Evolutionary conservation across 1,140 invertebrate species (phyloP), one percentile per base, ranked within the genome.

Genomic region (Acromyrmex heyeri): DNA sequence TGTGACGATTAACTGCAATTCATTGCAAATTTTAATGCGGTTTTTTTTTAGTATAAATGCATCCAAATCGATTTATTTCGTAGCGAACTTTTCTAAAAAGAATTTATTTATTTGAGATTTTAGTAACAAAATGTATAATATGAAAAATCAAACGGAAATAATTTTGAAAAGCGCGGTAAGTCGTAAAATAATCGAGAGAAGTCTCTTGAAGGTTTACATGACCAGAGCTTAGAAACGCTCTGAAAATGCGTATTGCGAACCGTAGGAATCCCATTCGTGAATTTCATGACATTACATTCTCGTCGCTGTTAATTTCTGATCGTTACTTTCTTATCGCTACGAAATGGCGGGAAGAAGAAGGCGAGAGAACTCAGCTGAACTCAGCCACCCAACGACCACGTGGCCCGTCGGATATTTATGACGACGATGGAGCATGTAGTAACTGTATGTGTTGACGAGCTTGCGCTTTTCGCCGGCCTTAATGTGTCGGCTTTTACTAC

Each of bases 391-490:
- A 59, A 72, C 65, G 53, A 48, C 53, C 79, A 82, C 79, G 79
- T 82, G 79, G 78, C 34, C 34, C 16, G 50, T 82, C 67, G 79
- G 65, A 30, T 82, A 82, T 82, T 82, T 82, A 73, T 82, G 79
- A 73, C 79, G 38, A 73, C 38, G 79, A 21, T 18, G 53, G 21
- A 16, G 53, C 53, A 55, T 82, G 67, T 59, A 73, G 65, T 82
- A 82, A 18, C 53, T 38, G 8, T 18, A 38, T 53, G 18, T 82
- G 61, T 79, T 67, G 65, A 82, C 50, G 65, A 82, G 79, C 44
- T 62, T 44, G 69, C 18, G 69, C 55, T 83, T 83, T 82, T 83
- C 59, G 69, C 57, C 18, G 69, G 5, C 21, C 27, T 61, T 83
- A 83, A 83, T 83, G 79, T 55, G 38, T 8, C 4, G n/a, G 79